These are phyloP conservation scores for Onychostoma macrolepis DNA, from an alignment of 2,113 vertebrate species.

Conservation along the genomic window DNA sequence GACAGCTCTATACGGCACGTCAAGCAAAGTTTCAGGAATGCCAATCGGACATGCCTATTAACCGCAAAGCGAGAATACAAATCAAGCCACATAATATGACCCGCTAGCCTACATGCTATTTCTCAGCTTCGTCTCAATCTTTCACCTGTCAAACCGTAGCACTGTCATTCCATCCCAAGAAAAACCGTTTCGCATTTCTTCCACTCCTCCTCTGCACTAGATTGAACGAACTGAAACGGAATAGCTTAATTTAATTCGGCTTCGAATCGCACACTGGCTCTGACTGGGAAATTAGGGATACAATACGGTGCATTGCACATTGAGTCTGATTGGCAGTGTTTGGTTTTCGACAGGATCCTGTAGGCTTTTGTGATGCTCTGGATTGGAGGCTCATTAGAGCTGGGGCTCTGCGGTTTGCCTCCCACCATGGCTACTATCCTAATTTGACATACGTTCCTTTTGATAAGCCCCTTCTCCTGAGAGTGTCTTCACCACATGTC, in stretches of 20 bases:
- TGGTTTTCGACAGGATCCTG: constrained; percentile 24
- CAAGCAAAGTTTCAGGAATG: constrained; percentile 46
- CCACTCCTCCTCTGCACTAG: constrained; percentile 32
- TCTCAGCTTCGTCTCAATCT: constrained; percentile 34
- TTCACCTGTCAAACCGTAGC: constrained; percentile 25
- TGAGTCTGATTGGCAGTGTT: constrained; percentile 53
- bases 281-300: constrained; percentile 21
- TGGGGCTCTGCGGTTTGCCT: constrained; percentile 50
- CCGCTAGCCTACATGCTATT: constrained; percentile 24
- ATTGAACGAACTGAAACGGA: constrained; percentile 25
- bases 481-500: constrained; percentile 48
- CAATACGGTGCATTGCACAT: constrained; percentile 20
- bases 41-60: constrained; percentile 48
- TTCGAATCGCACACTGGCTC: neutral
- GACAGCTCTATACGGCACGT: constrained; percentile 27
- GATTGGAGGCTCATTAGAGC: constrained; percentile 57
- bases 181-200: neutral
- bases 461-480: constrained; percentile 58
- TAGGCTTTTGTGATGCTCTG: constrained; percentile 49
- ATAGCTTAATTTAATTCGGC: constrained; percentile 17
- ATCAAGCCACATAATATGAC: constrained; percentile 46
- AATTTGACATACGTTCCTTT: constrained; percentile 60
- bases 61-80: constrained; percentile 46
- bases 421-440: constrained; percentile 53
- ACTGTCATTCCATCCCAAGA: constrained; percentile 26